Base-by-base conservation (phyloP, 1,140 invertebrate species). In the Parasteatoda tepidariorum region DNA sequence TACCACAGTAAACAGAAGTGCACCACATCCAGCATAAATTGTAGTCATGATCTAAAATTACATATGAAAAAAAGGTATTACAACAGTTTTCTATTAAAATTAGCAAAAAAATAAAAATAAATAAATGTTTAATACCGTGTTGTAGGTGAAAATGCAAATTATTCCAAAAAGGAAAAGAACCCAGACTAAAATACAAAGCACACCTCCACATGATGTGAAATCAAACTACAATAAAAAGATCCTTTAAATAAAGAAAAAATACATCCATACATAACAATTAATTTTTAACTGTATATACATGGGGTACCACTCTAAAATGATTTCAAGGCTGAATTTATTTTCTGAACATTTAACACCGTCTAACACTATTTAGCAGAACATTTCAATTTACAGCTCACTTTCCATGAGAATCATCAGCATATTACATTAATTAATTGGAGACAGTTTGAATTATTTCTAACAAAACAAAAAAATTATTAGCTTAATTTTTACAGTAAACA, bases 141-240 rank as follows among this genome's bases (percentile, higher is more conserved):
- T 71, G 55, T 71, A 71, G 3, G 83, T 84, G 41, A 84, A 84
- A 1, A 88, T 85, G 28, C 89, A 86, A 22, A 90, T 85, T 26
- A 91, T 86, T 18, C 92, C 90, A 84, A 91, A 89, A 6, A 92
- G 86, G 9, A 92, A 86, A 3, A 91, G 85, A 11, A 91, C 90
- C 85, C 92, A 85, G 6, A 86, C 83, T 18, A 91, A 64, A 15
- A 90, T 90, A 85, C 91, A 90, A 15, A 93, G 75, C 2, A 92
- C 84, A 41, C 91, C 91, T 48, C 88, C 86, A 74, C 89, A 91
- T 86, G 90, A 89, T 7, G 92, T 92, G 85, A 92, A 90, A 86
- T 93, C 92, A 88, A 91, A 91, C 92, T 91, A 91, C 18, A 91
- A 91, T 85, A 30, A 41, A 33, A 41, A 33, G 24, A 74, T 48